Evolutionary conservation across 2,888 invertebrate species (phyloP).

Genomic region (Scaptomyza caliginosa): DNA sequence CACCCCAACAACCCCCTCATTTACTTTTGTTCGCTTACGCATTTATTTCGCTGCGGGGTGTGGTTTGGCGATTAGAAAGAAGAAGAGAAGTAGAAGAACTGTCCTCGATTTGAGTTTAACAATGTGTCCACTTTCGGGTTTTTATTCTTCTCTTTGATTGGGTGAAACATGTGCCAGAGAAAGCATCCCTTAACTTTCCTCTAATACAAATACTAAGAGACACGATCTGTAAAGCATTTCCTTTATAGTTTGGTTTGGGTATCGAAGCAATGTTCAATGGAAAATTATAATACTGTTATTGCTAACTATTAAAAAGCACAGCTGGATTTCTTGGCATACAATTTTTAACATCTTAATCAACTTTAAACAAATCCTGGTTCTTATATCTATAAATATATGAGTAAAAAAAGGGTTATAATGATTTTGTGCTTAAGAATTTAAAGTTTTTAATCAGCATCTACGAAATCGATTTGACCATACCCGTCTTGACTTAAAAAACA

Average conservation of each 20-base stretch:
- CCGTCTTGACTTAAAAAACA: too few relatives aligned
- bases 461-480: too few relatives aligned
- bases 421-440: too few relatives aligned
- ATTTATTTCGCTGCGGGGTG: conserved; percentile 20
- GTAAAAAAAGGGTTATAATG: too few relatives aligned
- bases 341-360: too few relatives aligned
- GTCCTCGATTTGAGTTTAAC: conserved; percentile 28
- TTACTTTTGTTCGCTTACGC: conserved; percentile 23
- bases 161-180: conserved; percentile 34
- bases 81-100: conserved; percentile 2
- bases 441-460: too few relatives aligned
- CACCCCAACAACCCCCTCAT: conserved; percentile 2
- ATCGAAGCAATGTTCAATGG: too few relatives aligned
- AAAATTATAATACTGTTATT: not conserved
- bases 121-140: conserved; percentile 20
- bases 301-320: not conserved
- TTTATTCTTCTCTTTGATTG: conserved; percentile 3
- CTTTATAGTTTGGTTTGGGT: too few relatives aligned
- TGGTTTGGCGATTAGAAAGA: not conserved
- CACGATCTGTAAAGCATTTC: too few relatives aligned
- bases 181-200: not conserved
- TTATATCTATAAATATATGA: too few relatives aligned
- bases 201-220: too few relatives aligned
- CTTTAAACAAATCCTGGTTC: too few relatives aligned
- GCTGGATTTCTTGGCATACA: conserved; percentile 2